Evolutionary conservation across 2,888 invertebrate genomes (phyloP), one percentile per base, ranked within the genome.

Genomic region (Theodoxus fluviatilis): DNA sequence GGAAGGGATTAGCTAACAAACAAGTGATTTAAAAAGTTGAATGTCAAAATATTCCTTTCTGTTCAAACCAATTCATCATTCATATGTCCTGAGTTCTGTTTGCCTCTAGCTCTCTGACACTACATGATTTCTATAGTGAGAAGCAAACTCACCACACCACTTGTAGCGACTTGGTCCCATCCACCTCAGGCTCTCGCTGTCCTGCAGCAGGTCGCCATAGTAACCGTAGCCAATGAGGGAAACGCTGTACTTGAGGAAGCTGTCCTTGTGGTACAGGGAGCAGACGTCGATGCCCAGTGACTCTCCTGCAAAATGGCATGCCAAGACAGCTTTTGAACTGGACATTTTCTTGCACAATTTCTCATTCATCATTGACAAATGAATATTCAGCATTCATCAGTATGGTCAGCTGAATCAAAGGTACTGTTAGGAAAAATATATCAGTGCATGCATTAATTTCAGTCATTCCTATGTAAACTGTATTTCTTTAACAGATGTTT

Each of bases 111-210:
- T 6, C 61, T 25, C 61, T 61, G 4, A 18, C 38, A 18, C 38
- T 4, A 47, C n/a, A 64, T 28, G 6, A 43, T n/a, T 3, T 35
- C 12, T 6, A 18, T 22, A 38, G n/a, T 28, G 28, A 1, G 15
- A n/a, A 61, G 55, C 12, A 28, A 9, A 67, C 67, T 74, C 70
- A 92, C 93, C 94, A 69, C 92, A 91, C 86, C 92, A 92, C 80
- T 93, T 92, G 83, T 95, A 95, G 75, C 94, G 89, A 75, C 91
- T 91, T 22, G 94, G 94, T 49, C 95, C 95, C 92, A 95, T 92
- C 93, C 94, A 94, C 59, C 94, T 89, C 79, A 93, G 91, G 73
- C 91, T 90, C 80, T 94, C 94, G 82, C 94, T 94, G 80, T 93
- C 92, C 72, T 91, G 89, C 28, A 94, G 90, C 47, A 93, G 91